phyloP scores from a whole-genome alignment of 2,888 invertebrate species.

The Meteorus cinctellus region DNA sequence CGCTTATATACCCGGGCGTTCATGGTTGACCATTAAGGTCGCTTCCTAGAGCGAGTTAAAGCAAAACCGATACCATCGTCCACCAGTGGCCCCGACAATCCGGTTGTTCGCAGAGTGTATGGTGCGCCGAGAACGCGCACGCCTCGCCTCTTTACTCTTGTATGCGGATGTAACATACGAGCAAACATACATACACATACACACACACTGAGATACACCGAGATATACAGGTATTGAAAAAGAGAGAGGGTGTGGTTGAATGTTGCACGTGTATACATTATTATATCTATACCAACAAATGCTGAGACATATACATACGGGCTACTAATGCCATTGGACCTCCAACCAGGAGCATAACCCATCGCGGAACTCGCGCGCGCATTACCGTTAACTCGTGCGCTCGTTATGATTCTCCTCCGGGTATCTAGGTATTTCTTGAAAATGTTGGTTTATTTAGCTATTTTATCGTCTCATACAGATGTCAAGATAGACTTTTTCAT shows the following conservation, averaged over 20 bases:
- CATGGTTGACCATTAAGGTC: slow-evolving; percentile 47
- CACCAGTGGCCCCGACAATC: slow-evolving; percentile 26
- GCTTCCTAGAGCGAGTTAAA: slow-evolving; percentile 53
- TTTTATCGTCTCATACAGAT: slow-evolving; percentile 19
- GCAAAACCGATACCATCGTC: slow-evolving; percentile 52
- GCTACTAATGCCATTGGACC: slow-evolving; percentile 28
- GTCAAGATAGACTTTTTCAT: slow-evolving; percentile 7
- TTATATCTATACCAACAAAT: slow-evolving; percentile 11
- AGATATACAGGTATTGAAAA: background rate
- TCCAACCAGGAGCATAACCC: slow-evolving; percentile 24
- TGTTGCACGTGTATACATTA: slow-evolving; percentile 4
- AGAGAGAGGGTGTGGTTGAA: slow-evolving; percentile 16
- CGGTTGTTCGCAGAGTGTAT: slow-evolving; percentile 27
- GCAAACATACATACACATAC: background rate
- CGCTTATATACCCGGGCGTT: slow-evolving; percentile 30
- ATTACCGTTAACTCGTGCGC: slow-evolving; percentile 34
- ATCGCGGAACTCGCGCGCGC: slow-evolving; percentile 27
- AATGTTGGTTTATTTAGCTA: slow-evolving; percentile 5
- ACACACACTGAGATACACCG: background rate
- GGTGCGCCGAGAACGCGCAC: slow-evolving; percentile 1
- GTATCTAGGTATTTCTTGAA: background rate
- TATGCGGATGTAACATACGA: slow-evolving; percentile 9
- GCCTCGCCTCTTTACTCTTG: slow-evolving; percentile 17
- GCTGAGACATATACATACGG: background rate
- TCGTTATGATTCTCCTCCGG: slow-evolving; percentile 16